These are phyloP conservation scores for Coregonus ussuriensis DNA, from an alignment of 2,797 vertebrate genomes.

Conservation along the genomic window DNA sequence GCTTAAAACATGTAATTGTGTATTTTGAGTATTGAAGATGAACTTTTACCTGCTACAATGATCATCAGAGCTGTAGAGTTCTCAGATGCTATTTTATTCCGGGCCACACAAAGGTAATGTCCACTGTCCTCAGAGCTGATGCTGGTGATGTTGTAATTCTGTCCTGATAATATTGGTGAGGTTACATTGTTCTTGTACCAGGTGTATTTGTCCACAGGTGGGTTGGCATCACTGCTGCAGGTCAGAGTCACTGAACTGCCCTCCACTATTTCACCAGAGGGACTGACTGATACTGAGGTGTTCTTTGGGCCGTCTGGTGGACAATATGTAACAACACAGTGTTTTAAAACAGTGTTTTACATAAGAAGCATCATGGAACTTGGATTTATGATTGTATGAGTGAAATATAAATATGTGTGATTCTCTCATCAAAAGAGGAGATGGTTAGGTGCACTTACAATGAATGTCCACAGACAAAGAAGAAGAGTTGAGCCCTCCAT, in stretches of 20 bases:
- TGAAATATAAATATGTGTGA: neutral
- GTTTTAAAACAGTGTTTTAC: neutral
- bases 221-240: slow-evolving; percentile 51
- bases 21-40: neutral
- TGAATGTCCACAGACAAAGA: neutral
- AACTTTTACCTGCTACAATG: slow-evolving; percentile 4
- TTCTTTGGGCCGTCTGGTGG: slow-evolving; percentile 6
- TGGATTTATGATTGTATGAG: neutral
- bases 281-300: neutral
- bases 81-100: neutral
- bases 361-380: neutral
- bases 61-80: neutral
- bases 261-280: slow-evolving; percentile 16
- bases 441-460: neutral
- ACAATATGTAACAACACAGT: too few species aligned
- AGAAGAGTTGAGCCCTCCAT: slow-evolving; percentile 7
- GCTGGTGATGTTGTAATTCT: slow-evolving; percentile 17
- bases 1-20: too few species aligned
- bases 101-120: slow-evolving; percentile 35
- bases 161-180: neutral
- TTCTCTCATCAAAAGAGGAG: neutral
- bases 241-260: slow-evolving; percentile 35
- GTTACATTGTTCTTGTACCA: slow-evolving; percentile 38
- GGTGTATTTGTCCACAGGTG: slow-evolving; percentile 34
- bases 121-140: slow-evolving; percentile 35